Conservation (phyloP, 1,140 invertebrate genomes). For the Drosophila auraria region DNA sequence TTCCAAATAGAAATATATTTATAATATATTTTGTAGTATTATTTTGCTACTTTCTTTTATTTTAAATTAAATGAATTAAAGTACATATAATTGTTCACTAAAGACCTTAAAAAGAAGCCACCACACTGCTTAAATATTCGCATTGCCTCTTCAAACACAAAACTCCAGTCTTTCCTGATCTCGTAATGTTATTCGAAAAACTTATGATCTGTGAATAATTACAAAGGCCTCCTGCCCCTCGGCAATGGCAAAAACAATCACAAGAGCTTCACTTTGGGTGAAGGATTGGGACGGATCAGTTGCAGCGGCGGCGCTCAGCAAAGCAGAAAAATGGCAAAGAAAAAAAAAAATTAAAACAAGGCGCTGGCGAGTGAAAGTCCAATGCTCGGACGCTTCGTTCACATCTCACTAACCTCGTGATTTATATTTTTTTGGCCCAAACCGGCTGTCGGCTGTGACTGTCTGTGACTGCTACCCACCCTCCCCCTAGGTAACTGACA, state of each 20-base stretch:
- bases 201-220: conserved; percentile 48
- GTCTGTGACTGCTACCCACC: conserved; percentile 18
- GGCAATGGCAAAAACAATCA: conserved; percentile 14
- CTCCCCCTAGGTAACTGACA: conserved; percentile 16
- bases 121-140: background rate
- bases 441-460: conserved; percentile 53
- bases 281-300: conserved; percentile 36
- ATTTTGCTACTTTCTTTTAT: background rate
- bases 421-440: conserved; percentile 63
- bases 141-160: background rate
- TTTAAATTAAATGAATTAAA: background rate
- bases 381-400: conserved; percentile 40
- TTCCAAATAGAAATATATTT: too few species aligned
- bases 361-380: conserved; percentile 47
- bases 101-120: background rate
- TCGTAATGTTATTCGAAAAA: conserved; percentile 3
- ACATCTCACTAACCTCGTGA: conserved; percentile 80
- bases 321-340: conserved; percentile 45
- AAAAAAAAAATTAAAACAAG: conserved; percentile 8
- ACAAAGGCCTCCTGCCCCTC: background rate
- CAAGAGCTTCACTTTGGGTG: conserved; percentile 2
- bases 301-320: conserved; percentile 35
- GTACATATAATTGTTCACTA: background rate
- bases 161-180: background rate
- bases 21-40: background rate